A percentile compares a stretch with the other conserved stretches of the same genome.
These are phyloP conservation scores for Trissolcus japonicus DNA, from an alignment of 2,888 invertebrate species.

Conservation along the genomic window DNA sequence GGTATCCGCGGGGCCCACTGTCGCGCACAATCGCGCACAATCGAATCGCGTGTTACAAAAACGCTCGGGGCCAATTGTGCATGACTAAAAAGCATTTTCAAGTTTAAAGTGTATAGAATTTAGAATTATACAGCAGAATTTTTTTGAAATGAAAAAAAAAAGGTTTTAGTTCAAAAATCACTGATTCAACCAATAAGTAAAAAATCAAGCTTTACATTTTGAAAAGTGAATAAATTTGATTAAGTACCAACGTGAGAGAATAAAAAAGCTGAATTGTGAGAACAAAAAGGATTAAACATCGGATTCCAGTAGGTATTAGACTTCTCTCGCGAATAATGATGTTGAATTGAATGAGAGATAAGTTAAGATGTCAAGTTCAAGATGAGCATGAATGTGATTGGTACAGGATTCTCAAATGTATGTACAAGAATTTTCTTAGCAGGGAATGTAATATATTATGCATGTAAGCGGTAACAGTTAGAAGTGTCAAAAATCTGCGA, in stretches of 20 bases:
- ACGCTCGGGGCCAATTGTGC: constrained; percentile 30
- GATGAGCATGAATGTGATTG: constrained; percentile 48
- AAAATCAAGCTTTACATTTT: neutral
- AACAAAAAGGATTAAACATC: constrained; percentile 18
- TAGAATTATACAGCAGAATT: too few species aligned
- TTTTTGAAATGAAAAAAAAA: too few species aligned
- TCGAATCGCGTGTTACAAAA: constrained; percentile 50
- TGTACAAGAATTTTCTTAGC: constrained; percentile 29
- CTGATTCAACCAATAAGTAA: neutral
- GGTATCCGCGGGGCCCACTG: constrained; percentile 35
- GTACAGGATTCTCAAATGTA: constrained; percentile 42
- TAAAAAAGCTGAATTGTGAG: neutral
- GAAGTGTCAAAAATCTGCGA: constrained; percentile 33
- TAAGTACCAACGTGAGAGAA: too few species aligned
- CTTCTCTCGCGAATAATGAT: constrained; percentile 38
- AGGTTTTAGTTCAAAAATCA: neutral
- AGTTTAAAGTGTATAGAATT: too few species aligned
- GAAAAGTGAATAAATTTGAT: neutral
- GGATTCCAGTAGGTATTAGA: constrained; percentile 28
- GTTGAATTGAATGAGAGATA: constrained; percentile 49
- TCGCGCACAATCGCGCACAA: constrained; percentile 47
- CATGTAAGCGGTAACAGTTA: constrained; percentile 28
- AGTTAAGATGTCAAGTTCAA: constrained; percentile 53
- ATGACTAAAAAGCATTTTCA: constrained; percentile 12
- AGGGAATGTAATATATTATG: constrained; percentile 33